phyloP scores from a whole-genome alignment of 2,113 vertebrate species.

The Dryoscopus gambensis region DNA sequence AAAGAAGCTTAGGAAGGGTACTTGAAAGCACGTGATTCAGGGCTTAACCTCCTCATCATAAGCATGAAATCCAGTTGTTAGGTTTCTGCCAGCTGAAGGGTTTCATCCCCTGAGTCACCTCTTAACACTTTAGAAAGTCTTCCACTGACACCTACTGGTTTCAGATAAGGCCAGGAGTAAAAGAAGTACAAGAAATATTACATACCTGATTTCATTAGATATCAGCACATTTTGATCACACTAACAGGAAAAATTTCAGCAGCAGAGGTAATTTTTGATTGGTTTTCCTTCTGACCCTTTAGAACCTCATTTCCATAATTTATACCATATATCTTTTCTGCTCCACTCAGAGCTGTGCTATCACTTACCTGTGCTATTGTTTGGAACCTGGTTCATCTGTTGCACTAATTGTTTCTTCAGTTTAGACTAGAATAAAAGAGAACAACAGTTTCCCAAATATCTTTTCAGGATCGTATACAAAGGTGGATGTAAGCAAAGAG shows the following conservation, averaged over 20 bases:
- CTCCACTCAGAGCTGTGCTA: neutral
- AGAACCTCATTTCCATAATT: neutral
- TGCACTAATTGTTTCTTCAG: conserved; percentile 52
- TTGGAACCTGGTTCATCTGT: neutral
- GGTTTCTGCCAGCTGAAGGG: neutral
- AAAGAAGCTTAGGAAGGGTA: neutral
- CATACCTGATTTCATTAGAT: neutral
- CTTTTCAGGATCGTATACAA: neutral
- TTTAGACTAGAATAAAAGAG: neutral
- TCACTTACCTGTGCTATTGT: neutral
- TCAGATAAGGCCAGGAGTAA: neutral
- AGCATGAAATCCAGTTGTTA: neutral
- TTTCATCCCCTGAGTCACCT: neutral
- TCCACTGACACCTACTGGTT: conserved; percentile 11
- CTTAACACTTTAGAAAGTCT: neutral
- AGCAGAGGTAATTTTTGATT: neutral
- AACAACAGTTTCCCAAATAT: neutral
- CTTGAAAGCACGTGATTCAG: neutral
- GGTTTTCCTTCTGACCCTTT: neutral
- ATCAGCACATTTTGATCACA: neutral
- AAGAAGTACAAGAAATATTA: neutral
- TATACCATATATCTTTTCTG: neutral
- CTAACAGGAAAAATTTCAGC: neutral
- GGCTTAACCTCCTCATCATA: neutral
- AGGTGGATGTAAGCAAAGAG: neutral